A percentile compares a stretch with the other conserved stretches of the same genome.
Conservation (phyloP, 1,140 invertebrate genomes). For the Drosophila micromelanica region DNA sequence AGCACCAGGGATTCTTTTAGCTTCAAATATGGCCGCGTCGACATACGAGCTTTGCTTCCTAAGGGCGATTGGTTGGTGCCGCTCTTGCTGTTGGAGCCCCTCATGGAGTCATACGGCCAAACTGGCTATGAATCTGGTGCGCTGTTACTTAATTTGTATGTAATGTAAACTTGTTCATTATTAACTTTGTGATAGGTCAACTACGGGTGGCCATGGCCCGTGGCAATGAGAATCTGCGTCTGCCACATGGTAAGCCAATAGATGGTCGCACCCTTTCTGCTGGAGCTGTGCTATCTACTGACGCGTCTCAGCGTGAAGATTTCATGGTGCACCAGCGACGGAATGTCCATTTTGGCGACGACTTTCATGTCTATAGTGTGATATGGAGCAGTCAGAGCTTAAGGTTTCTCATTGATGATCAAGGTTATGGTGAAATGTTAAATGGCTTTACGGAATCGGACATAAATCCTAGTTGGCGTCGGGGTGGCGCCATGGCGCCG, state of each 20-base stretch:
- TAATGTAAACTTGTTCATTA: conserved; percentile 84
- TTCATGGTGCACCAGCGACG: conserved; percentile 52
- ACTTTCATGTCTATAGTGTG: conserved; percentile 87
- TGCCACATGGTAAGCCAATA: conserved; percentile 59
- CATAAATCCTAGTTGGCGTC: conserved; percentile 63
- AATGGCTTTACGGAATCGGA: conserved; percentile 84
- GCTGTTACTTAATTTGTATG: not conserved
- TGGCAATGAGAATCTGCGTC: conserved; percentile 84
- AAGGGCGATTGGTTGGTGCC: conserved; percentile 66
- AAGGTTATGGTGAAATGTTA: conserved; percentile 73
- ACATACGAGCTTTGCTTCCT: conserved; percentile 60
- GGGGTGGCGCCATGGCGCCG: conserved; percentile 86
- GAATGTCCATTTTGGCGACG: conserved; percentile 84
- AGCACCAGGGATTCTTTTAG: conserved; percentile 64
- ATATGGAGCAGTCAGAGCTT: conserved; percentile 86
- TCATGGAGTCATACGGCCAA: conserved; percentile 63
- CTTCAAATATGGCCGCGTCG: conserved; percentile 66
- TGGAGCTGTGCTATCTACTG: conserved; percentile 74
- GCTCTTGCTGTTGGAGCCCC: conserved; percentile 73
- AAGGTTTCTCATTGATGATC: conserved; percentile 86
- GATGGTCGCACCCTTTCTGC: conserved; percentile 75
- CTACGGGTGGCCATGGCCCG: conserved; percentile 85
- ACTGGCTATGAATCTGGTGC: conserved; percentile 63
- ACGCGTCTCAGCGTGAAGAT: conserved; percentile 63
- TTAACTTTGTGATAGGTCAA: conserved; percentile 84